Conservation (phyloP, 2,113 vertebrate species). For the Catharus bicknelli region DNA sequence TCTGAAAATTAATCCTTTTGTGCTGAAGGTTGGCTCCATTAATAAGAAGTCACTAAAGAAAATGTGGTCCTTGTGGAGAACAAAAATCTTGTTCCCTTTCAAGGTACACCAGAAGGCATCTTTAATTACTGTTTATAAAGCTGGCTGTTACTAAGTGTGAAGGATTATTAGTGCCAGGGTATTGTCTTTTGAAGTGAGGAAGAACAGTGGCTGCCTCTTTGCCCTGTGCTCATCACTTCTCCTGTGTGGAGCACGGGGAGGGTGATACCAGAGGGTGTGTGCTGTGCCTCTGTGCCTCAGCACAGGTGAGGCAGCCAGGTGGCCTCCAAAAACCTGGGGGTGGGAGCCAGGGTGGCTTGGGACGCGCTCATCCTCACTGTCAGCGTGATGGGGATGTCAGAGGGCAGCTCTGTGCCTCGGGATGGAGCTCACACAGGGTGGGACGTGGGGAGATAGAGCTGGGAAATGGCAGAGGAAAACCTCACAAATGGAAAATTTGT, state of each 20-base stretch:
- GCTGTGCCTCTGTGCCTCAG: not conserved
- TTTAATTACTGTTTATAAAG: slow-evolving; percentile 46
- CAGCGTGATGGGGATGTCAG: not conserved
- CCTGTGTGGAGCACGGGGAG: not conserved
- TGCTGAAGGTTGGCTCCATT: not conserved
- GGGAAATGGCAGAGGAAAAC: not conserved
- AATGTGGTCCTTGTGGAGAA: slow-evolving; percentile 14
- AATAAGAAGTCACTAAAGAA: slow-evolving; percentile 13
- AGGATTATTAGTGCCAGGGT: not conserved
- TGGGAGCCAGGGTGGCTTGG: not conserved
- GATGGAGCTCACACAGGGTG: not conserved
- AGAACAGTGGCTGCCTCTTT: not conserved
- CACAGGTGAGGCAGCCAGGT: fast-evolving
- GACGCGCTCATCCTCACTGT: not conserved
- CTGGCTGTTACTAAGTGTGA: not conserved
- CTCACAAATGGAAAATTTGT: not conserved
- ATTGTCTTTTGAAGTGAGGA: slow-evolving; percentile 35
- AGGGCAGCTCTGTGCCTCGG: not conserved
- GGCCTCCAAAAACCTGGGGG: not conserved
- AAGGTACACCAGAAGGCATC: slow-evolving; percentile 22
- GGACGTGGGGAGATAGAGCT: fast-evolving
- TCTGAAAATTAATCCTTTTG: slow-evolving; percentile 9
- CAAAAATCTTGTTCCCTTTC: not conserved
- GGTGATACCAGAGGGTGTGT: not conserved
- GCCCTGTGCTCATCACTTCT: not conserved